Evolutionary conservation across 2,797 vertebrate species (phyloP).

Genomic region (Parauchenoglanis ngamensis): DNA sequence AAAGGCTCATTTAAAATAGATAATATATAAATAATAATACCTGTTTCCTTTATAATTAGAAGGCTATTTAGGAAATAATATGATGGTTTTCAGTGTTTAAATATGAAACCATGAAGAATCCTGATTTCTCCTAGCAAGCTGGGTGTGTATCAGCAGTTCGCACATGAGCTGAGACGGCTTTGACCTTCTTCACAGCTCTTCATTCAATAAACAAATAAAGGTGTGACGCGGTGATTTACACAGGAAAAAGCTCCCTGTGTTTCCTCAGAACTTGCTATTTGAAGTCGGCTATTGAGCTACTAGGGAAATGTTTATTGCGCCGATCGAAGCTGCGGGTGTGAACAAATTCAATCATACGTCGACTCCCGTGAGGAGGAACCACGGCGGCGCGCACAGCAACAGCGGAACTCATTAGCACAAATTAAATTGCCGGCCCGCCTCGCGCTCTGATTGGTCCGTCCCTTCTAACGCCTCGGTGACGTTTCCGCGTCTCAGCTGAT

Average conservation of each 20-base stretch:
- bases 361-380: background rate
- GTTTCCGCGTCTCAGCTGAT: slow-evolving; percentile 67
- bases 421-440: slow-evolving; percentile 12
- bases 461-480: slow-evolving; percentile 36
- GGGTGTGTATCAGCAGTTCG: slow-evolving; percentile 7
- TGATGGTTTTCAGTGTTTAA: too few species aligned
- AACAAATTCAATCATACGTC: slow-evolving; percentile 29
- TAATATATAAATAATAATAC: background rate
- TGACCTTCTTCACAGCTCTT: slow-evolving; percentile 54
- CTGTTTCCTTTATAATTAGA: background rate
- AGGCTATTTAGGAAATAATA: too few species aligned
- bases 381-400: background rate
- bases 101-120: too few species aligned
- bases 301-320: slow-evolving; percentile 62
- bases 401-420: slow-evolving; percentile 29
- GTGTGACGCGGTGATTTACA: slow-evolving; percentile 54
- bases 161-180: slow-evolving; percentile 1
- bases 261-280: slow-evolving; percentile 16
- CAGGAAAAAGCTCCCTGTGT: slow-evolving; percentile 29
- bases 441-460: slow-evolving; percentile 57
- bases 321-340: slow-evolving; percentile 16
- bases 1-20: too few species aligned
- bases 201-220: slow-evolving; percentile 63
- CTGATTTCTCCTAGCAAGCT: background rate
- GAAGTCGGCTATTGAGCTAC: slow-evolving; percentile 39